Conservation (phyloP, 2,888 invertebrate species). For the Cephus pulcher region DNA sequence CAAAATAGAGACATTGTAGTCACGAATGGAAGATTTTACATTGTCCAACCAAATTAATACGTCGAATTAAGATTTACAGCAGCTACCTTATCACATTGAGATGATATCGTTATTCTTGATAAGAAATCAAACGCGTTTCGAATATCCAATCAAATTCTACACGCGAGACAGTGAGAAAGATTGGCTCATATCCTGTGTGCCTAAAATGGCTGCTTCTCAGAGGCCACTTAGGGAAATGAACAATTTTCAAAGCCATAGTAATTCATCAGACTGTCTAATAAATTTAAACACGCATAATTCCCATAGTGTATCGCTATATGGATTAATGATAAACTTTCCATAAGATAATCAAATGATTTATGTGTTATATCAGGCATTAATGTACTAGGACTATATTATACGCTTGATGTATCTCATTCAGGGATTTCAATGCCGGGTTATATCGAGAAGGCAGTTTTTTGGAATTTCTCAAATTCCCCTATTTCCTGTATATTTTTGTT, state of each 20-base stretch:
- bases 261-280: neutral
- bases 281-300: neutral
- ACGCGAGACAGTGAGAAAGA: slow-evolving; percentile 19
- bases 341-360: neutral
- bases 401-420: neutral
- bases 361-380: neutral
- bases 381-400: neutral
- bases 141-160: slow-evolving; percentile 15
- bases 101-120: slow-evolving; percentile 3
- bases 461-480: neutral
- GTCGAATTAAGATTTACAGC: neutral
- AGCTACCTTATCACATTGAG: neutral
- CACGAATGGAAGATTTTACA: neutral
- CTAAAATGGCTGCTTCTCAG: neutral
- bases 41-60: neutral
- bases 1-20: neutral
- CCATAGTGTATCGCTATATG: neutral
- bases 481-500: neutral
- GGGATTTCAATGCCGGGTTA: neutral
- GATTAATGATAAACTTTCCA: neutral
- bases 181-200: slow-evolving; percentile 21
- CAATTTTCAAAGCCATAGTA: slow-evolving; percentile 7
- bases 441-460: neutral
- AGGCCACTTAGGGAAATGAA: slow-evolving; percentile 22
- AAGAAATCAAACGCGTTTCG: neutral